A percentile compares a stretch with the other conserved stretches of the same genome.
phyloP scores from a whole-genome alignment of 2,113 vertebrate genomes.

The Burhinus bistriatus region DNA sequence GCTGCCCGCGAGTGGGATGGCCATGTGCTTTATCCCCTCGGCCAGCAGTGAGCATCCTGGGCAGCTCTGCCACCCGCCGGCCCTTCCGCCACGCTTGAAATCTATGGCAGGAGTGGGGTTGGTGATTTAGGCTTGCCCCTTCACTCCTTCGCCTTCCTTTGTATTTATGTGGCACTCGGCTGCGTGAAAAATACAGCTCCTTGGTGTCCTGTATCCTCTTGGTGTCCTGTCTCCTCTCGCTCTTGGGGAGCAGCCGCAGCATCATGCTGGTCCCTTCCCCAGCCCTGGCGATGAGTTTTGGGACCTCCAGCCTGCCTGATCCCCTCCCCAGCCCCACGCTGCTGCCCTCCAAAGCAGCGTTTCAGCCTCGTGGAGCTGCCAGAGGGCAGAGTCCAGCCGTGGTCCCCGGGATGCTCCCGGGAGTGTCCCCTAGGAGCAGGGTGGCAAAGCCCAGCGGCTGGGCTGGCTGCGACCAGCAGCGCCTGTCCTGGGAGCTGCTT shows the following conservation, averaged over 20 bases:
- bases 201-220: not conserved
- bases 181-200: not conserved
- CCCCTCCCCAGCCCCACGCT: not conserved
- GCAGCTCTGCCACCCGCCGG: not conserved
- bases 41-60: not conserved
- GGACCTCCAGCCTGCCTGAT: not conserved
- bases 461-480: not conserved
- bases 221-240: not conserved
- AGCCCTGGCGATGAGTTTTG: not conserved
- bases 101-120: not conserved
- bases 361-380: not conserved
- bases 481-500: not conserved
- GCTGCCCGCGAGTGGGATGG: not conserved
- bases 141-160: not conserved
- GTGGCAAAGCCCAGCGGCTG: not conserved
- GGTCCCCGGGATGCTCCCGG: not conserved
- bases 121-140: not conserved
- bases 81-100: not conserved
- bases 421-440: not conserved
- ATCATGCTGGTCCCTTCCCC: not conserved
- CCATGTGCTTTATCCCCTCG: not conserved
- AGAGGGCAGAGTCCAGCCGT: accelerated
- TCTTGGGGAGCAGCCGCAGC: not conserved
- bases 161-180: not conserved
- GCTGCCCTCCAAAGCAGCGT: not conserved